Conservation (phyloP, 2,888 invertebrate species). For the Aethes cnicana region DNA sequence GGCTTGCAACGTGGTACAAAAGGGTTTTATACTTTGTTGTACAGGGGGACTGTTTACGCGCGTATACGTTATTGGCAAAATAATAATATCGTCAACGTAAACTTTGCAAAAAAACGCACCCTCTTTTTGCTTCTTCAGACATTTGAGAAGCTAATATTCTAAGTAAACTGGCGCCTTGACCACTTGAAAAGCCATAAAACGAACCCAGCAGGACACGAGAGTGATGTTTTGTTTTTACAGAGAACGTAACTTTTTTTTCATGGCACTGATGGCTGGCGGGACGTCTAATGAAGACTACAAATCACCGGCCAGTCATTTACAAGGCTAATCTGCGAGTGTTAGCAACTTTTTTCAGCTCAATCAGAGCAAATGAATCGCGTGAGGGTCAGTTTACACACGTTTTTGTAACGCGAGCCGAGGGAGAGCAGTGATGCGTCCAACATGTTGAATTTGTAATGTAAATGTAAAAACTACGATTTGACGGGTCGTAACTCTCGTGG, state of each 20-base stretch:
- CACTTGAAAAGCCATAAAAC: conserved; percentile 8
- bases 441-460: conserved; percentile 68
- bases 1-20: background rate
- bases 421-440: conserved; percentile 71
- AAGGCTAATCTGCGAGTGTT: conserved; percentile 21
- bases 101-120: conserved; percentile 5
- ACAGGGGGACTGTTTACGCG: conserved; percentile 4
- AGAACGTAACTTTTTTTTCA: no score
- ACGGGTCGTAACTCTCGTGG: conserved; percentile 67
- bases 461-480: conserved; percentile 70
- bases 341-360: conserved; percentile 22
- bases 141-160: background rate
- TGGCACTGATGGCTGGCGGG: no score
- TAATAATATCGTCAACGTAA: conserved; percentile 11
- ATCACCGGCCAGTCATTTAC: conserved; percentile 12
- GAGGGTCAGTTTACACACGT: conserved; percentile 35
- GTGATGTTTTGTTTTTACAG: no score
- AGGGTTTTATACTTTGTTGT: background rate
- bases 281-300: conserved; percentile 15
- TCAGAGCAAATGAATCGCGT: conserved; percentile 21
- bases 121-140: conserved; percentile 6
- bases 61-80: conserved; percentile 18
- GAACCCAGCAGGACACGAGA: background rate
- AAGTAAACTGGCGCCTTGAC: conserved; percentile 7
- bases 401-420: conserved; percentile 40